These are phyloP conservation scores for Nemoura dubitans DNA, from an alignment of 2,888 invertebrate genomes.

Conservation along the genomic window DNA sequence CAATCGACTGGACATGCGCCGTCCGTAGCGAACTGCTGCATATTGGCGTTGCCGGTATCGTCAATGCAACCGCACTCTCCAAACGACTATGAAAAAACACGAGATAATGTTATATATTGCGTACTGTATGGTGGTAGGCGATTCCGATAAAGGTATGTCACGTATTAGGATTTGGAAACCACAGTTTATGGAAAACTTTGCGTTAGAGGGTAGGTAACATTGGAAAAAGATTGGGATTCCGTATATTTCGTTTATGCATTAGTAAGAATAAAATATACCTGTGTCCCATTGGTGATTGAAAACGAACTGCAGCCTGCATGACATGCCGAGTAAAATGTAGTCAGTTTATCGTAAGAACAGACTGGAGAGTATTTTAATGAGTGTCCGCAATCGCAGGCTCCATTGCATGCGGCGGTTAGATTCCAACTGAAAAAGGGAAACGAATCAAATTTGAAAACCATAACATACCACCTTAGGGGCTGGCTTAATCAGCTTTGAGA, in stretches of 20 bases:
- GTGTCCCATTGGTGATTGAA: constrained; percentile 47
- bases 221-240: no score
- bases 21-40: constrained; percentile 45
- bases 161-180: no score
- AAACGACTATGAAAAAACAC: constrained; percentile 40
- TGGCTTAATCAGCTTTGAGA: no score
- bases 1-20: constrained; percentile 54
- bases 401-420: constrained; percentile 56
- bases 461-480: no score
- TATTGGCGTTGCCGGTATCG: neutral
- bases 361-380: constrained; percentile 58
- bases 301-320: constrained; percentile 61
- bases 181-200: no score
- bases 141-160: no score
- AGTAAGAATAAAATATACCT: constrained; percentile 47
- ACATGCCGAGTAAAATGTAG: constrained; percentile 63
- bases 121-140: no score
- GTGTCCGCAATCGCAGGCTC: constrained; percentile 56
- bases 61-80: constrained; percentile 46
- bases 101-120: neutral
- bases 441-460: no score
- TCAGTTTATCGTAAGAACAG: constrained; percentile 56
- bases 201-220: no score
- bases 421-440: constrained; percentile 53
- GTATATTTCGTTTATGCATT: no score